These are phyloP conservation scores for Kuschelorhynchus macadamiae DNA, from an alignment of 2,888 invertebrate genomes.

Conservation along the genomic window DNA sequence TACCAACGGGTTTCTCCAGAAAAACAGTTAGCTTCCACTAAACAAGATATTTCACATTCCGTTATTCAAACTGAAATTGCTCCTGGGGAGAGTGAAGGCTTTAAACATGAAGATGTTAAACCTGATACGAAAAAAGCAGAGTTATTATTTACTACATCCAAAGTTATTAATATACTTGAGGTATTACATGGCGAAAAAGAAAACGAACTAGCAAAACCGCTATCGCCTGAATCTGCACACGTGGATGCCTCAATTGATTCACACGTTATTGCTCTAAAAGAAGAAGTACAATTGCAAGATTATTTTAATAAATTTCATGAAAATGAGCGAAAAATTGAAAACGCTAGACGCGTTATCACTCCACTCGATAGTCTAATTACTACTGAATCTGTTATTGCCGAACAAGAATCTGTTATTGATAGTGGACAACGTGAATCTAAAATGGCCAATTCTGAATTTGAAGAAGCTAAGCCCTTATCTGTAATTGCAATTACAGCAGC, in stretches of 20 bases:
- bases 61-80: slow-evolving; percentile 69
- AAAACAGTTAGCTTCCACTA: slow-evolving; percentile 66
- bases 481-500: slow-evolving; percentile 72
- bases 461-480: slow-evolving; percentile 70
- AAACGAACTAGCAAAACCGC: slow-evolving; percentile 67
- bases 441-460: slow-evolving; percentile 70
- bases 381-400: slow-evolving; percentile 72
- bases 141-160: slow-evolving; percentile 71
- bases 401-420: slow-evolving; percentile 72
- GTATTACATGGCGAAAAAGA: slow-evolving; percentile 71
- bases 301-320: slow-evolving; percentile 60
- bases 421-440: slow-evolving; percentile 68
- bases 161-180: slow-evolving; percentile 75
- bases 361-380: slow-evolving; percentile 73
- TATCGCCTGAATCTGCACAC: slow-evolving; percentile 67
- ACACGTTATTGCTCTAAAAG: slow-evolving; percentile 73
- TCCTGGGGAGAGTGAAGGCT: slow-evolving; percentile 71
- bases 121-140: slow-evolving; percentile 72
- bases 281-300: slow-evolving; percentile 72
- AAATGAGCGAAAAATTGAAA: slow-evolving; percentile 49
- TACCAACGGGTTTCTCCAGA: slow-evolving; percentile 67
- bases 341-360: slow-evolving; percentile 58
- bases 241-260: slow-evolving; percentile 72
- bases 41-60: slow-evolving; percentile 68
- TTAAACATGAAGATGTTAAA: slow-evolving; percentile 65